Base-by-base conservation (phyloP, 1,140 invertebrate genomes). In the Bombus fervidus region DNA sequence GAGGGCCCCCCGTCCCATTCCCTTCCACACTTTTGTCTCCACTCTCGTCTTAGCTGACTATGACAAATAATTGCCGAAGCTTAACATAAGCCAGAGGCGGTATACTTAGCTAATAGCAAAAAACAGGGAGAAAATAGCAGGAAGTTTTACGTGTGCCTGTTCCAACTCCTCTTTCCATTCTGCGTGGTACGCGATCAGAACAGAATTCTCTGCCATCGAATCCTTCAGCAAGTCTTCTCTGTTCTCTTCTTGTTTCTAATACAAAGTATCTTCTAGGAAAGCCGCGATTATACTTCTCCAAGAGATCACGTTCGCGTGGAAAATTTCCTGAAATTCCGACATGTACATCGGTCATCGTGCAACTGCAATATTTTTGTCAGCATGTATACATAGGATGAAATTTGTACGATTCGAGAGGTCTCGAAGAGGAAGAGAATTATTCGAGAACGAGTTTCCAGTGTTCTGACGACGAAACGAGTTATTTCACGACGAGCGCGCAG, bases 71-170 rank as follows among this genome's bases (percentile, higher is more conserved):
- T 93, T 93, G 93, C 91, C 92, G 88, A 92, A 92, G 92, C 92
- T 93, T 92, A 93, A 94, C 92, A 93, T 93, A 94, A 94, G 92
- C 93, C 93, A 94, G 93, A 93, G 91, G 91, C 91, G 89, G 92
- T 93, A 92, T 94, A 94, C 93, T 94, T 94, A 93, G 93, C 93
- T 94, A 94, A 94, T 94, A 94, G 90, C 93, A 93, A 94, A 94
- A 94, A 94, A 91, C 82, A 39, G 66, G 81, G 64, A 47, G 39
- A 12, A 53, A 62, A 37, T 62, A 39, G 68, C 59, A 69, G 77
- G 68, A 71, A 80, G 68, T 80, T 80, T 85, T 71, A 71, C 68
- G 77, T 9, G 39, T 69, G 22, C 28, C 31, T 31, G n/a, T 10
- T 34, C 43, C 22, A 22, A 22, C 18, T 34, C 39, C 76, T 31